Evolutionary conservation across 2,888 invertebrate species (phyloP).

Genomic region (Pristionchus fissidentatus): DNA sequence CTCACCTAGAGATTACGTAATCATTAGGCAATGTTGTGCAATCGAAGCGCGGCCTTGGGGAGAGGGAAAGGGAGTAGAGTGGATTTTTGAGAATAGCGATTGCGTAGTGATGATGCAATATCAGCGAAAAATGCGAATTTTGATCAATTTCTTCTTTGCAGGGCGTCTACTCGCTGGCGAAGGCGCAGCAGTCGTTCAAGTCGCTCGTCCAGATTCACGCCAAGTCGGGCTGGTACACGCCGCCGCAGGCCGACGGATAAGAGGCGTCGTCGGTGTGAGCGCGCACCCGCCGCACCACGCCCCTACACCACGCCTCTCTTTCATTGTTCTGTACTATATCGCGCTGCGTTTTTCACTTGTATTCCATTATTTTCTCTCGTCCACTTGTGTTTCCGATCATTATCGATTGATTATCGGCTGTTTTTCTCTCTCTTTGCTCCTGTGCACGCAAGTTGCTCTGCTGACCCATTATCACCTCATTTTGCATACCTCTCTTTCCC

Average conservation of each 20-base stretch:
- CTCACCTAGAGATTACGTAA: too few species aligned
- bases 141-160: conserved; percentile 56
- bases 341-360: not conserved
- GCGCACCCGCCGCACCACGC: conserved; percentile 10
- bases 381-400: too few species aligned
- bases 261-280: not conserved
- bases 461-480: not conserved
- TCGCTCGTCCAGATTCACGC: conserved; percentile 99
- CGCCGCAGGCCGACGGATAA: conserved; percentile 81
- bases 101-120: not conserved
- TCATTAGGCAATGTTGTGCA: too few species aligned
- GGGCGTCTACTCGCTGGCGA: conserved; percentile 90
- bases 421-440: not conserved
- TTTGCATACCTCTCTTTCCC: conserved; percentile 10
- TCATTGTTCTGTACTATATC: conserved; percentile 33
- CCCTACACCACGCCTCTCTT: not conserved
- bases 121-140: too few species aligned
- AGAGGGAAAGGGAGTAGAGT: too few species aligned
- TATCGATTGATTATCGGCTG: too few species aligned
- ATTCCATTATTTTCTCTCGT: not conserved
- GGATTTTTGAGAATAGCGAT: not conserved
- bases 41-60: too few species aligned
- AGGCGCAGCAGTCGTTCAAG: conserved; percentile 99
- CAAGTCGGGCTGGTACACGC: conserved; percentile 81
- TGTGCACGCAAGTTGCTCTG: not conserved